Percentiles rank a stretch among this genome's conserved stretches.
phyloP scores from a whole-genome alignment of 1,140 invertebrate genomes.

The Rhizoglyphus robini region DNA sequence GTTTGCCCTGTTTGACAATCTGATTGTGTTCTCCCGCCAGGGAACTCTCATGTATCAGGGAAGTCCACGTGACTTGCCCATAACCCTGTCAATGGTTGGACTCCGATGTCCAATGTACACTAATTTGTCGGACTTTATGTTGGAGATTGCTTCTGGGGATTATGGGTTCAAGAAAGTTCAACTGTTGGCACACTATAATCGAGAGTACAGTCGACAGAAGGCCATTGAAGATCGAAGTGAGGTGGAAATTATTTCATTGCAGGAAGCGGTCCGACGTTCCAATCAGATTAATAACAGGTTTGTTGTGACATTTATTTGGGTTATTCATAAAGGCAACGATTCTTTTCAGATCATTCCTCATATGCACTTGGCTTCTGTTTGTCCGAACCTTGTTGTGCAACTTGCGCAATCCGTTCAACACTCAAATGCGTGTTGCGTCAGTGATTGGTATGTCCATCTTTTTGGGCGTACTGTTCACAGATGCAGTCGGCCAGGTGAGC shows the following conservation, averaged over 20 bases:
- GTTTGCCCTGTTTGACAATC: constrained; percentile 79
- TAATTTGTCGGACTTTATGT: constrained; percentile 79
- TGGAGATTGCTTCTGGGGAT: constrained; percentile 21
- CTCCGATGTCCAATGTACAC: constrained; percentile 82
- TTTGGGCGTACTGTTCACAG: neutral
- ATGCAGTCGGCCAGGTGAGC: neutral
- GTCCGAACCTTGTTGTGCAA: neutral
- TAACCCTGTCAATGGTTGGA: constrained; percentile 31
- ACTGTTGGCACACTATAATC: constrained; percentile 9
- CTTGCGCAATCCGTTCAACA: neutral
- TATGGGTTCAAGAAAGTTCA: constrained; percentile 8
- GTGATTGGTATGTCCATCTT: neutral
- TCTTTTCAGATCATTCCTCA: neutral
- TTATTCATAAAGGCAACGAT: too few species aligned
- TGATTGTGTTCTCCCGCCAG: constrained; percentile 19
- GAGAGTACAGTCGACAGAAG: neutral
- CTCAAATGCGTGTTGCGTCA: neutral
- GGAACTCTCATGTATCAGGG: constrained; percentile 29
- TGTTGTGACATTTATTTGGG: too few species aligned
- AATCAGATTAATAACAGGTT: neutral
- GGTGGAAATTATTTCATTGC: constrained; percentile 4
- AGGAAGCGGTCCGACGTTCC: neutral
- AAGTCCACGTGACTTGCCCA: constrained; percentile 18
- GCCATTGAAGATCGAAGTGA: neutral
- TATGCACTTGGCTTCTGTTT: constrained; percentile 7